phyloP scores from a whole-genome alignment of 2,888 invertebrate genomes.

The Escarpia spicata region DNA sequence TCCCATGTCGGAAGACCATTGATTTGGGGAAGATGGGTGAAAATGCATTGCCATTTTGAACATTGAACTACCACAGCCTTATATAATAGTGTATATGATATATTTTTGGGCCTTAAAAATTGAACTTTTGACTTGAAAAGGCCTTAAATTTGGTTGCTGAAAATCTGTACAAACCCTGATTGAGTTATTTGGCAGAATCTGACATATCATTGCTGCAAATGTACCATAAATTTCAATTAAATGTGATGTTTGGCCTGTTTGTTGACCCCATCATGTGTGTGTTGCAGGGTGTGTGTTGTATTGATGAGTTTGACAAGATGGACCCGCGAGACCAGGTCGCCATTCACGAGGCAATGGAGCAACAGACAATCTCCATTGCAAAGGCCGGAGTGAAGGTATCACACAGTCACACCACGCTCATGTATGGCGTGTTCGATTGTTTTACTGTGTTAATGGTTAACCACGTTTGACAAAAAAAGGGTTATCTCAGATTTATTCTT shows the following conservation, averaged over 20 bases:
- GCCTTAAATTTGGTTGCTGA: no score
- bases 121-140: no score
- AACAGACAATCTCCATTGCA: slow-evolving; percentile 98
- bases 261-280: neutral
- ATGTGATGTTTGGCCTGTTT: neutral
- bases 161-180: no score
- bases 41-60: no score
- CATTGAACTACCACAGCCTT: no score
- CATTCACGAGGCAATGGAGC: slow-evolving; percentile 99
- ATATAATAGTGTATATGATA: no score
- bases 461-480: neutral
- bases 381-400: slow-evolving; percentile 75
- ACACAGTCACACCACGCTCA: neutral
- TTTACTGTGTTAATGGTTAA: neutral
- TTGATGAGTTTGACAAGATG: slow-evolving; percentile 99
- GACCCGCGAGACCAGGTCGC: slow-evolving; percentile 96
- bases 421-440: neutral
- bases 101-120: no score
- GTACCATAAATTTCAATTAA: no score
- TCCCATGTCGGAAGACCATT: no score
- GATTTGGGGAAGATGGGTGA: no score
- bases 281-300: slow-evolving; percentile 87
- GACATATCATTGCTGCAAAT: no score
- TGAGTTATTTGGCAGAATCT: no score
- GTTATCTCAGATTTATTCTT: neutral